These are phyloP conservation scores for Lophius americanus DNA, from an alignment of 2,797 vertebrate genomes.

Conservation along the genomic window DNA sequence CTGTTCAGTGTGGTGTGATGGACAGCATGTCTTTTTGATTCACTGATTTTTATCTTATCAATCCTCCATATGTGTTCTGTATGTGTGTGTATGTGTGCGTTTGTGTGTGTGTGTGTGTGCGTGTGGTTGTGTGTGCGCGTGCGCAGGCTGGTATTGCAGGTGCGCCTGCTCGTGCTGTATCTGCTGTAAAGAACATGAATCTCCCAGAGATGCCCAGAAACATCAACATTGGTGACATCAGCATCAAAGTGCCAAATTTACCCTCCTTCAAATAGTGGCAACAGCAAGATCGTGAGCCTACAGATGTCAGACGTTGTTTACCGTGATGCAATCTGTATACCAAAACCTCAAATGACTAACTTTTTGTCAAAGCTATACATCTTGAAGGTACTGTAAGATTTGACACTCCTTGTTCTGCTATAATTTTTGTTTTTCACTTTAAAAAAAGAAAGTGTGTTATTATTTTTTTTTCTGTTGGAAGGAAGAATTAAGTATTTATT, in stretches of 20 bases:
- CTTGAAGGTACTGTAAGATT: slow-evolving; percentile 86
- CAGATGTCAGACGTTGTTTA: slow-evolving; percentile 86
- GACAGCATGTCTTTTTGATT: slow-evolving; percentile 27
- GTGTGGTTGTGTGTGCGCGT: slow-evolving; percentile 68
- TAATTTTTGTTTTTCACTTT: slow-evolving; percentile 74
- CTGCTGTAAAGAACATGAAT: slow-evolving; percentile 99
- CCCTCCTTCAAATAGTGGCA: slow-evolving; percentile 97
- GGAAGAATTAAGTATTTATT: slow-evolving; percentile 85
- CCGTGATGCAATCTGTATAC: slow-evolving; percentile 87
- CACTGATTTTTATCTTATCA: slow-evolving; percentile 61
- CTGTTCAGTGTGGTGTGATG: slow-evolving; percentile 58
- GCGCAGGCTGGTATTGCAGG: slow-evolving; percentile 97
- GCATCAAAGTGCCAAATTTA: slow-evolving; percentile 99
- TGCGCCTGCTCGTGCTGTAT: slow-evolving; percentile 97
- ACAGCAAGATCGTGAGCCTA: slow-evolving; percentile 68
- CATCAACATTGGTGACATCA: slow-evolving; percentile 99
- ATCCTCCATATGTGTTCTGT: slow-evolving; percentile 65
- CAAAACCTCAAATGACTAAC: slow-evolving; percentile 82
- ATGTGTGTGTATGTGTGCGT: slow-evolving; percentile 50
- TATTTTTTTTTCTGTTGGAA: slow-evolving; percentile 71
- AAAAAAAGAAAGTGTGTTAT: slow-evolving; percentile 70
- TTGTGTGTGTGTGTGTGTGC: slow-evolving; percentile 43
- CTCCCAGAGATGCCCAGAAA: slow-evolving; percentile 99
- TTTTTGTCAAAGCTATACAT: slow-evolving; percentile 81
- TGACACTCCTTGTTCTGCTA: slow-evolving; percentile 64